Evolutionary conservation across 2,888 invertebrate species (phyloP).

Genomic region (Eupithecia insigniata): DNA sequence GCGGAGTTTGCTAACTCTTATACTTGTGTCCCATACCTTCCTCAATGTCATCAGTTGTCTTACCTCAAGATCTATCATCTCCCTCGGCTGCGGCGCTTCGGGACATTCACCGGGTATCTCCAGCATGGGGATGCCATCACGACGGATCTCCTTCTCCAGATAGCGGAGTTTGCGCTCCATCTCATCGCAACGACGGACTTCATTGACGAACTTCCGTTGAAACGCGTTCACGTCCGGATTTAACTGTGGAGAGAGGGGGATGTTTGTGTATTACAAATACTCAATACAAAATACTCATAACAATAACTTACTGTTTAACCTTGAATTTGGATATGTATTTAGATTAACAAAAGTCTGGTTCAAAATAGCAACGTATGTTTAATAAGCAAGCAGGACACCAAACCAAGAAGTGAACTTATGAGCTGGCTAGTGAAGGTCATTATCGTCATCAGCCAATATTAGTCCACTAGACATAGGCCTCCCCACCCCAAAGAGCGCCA

Average conservation of each 20-base stretch:
- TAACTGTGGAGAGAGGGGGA: conserved; percentile 83
- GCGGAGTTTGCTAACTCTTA: conserved; percentile 90
- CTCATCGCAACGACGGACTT: conserved; percentile 98
- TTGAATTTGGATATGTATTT: not conserved
- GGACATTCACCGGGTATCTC: conserved; percentile 98
- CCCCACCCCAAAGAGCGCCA: too few species aligned
- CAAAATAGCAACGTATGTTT: not conserved
- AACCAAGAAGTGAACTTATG: not conserved
- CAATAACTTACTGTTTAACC: not conserved
- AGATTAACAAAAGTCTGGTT: not conserved
- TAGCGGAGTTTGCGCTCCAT: conserved; percentile 99
- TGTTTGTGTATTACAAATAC: not conserved
- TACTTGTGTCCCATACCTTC: not conserved
- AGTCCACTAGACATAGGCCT: not conserved
- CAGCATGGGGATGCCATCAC: conserved; percentile 98
- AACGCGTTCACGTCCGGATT: conserved; percentile 99
- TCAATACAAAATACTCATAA: too few species aligned
- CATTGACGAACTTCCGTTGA: conserved; percentile 99
- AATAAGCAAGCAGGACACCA: not conserved
- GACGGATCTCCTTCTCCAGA: conserved; percentile 98
- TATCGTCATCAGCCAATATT: not conserved
- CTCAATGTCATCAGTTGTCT: conserved; percentile 31
- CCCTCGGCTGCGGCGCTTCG: conserved; percentile 99
- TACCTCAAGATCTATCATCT: conserved; percentile 99
- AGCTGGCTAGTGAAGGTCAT: not conserved